phyloP scores from a whole-genome alignment of 2,797 vertebrate genomes.

The Austrolebias charrua region DNA sequence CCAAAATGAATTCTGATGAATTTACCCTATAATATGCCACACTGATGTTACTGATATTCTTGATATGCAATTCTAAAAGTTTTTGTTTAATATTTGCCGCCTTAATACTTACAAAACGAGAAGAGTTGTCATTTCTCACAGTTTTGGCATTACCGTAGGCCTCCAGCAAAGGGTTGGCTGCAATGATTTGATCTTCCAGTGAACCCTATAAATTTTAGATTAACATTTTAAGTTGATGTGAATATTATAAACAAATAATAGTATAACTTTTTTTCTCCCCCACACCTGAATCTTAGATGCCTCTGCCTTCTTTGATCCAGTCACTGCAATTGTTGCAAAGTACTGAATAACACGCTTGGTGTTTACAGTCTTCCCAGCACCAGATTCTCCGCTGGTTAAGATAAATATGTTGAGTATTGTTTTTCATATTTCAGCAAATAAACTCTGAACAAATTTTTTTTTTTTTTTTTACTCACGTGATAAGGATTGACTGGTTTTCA shows the following conservation, averaged over 20 bases:
- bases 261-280: neutral
- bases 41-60: neutral
- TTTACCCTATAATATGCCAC: slow-evolving; percentile 72
- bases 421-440: neutral
- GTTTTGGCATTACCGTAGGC: slow-evolving; percentile 90
- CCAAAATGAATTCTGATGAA: slow-evolving; percentile 76
- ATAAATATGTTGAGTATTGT: neutral
- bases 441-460: neutral
- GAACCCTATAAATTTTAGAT: slow-evolving; percentile 23
- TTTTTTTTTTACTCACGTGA: slow-evolving; percentile 80
- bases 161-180: slow-evolving; percentile 66
- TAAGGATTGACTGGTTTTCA: slow-evolving; percentile 86
- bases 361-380: slow-evolving; percentile 74
- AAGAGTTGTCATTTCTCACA: slow-evolving; percentile 87
- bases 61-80: neutral
- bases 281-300: slow-evolving; percentile 44
- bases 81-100: neutral
- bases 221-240: neutral
- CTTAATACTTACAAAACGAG: slow-evolving; percentile 65
- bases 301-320: slow-evolving; percentile 47
- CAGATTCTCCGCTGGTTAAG: slow-evolving; percentile 56
- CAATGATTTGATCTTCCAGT: slow-evolving; percentile 78
- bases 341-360: slow-evolving; percentile 75
- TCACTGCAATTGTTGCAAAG: slow-evolving; percentile 65
- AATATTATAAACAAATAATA: neutral